Percentiles rank a stretch among this genome's conserved stretches.
phyloP scores from a whole-genome alignment of 2,888 invertebrate species.

The Idaea straminata region DNA sequence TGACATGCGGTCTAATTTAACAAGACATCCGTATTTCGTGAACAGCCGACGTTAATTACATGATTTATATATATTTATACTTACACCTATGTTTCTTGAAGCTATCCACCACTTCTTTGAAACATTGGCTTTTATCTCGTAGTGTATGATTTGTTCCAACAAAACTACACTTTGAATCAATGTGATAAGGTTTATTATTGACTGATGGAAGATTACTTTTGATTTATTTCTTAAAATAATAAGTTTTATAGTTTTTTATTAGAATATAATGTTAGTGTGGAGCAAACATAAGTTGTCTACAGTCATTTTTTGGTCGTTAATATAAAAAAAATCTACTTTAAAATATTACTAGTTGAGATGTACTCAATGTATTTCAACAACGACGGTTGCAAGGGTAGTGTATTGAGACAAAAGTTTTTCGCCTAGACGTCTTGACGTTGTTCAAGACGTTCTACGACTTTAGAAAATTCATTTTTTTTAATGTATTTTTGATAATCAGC shows the following conservation, averaged over 20 bases:
- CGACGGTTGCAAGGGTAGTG: no score
- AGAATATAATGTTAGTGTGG: neutral
- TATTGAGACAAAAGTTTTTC: no score
- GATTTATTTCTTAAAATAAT: neutral
- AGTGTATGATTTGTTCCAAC: neutral
- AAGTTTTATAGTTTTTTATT: constrained; percentile 1
- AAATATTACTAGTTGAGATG: neutral
- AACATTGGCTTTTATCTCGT: constrained; percentile 3
- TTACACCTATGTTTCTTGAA: constrained; percentile 20
- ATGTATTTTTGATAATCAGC: no score
- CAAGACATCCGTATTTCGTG: constrained; percentile 41
- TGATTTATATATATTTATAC: constrained; percentile 47
- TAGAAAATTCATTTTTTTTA: no score
- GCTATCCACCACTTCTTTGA: neutral
- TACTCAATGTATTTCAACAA: no score
- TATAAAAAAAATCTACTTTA: neutral
- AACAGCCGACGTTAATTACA: constrained; percentile 46
- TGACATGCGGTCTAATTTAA: constrained; percentile 30
- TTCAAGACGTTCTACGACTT: no score
- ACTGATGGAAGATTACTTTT: neutral
- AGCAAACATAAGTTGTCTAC: neutral
- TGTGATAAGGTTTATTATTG: neutral
- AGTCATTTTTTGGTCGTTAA: neutral
- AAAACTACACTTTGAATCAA: neutral
- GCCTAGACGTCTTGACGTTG: no score